Evolutionary conservation across 1,140 invertebrate species (phyloP).

Genomic region (Cyclargus thomasi): DNA sequence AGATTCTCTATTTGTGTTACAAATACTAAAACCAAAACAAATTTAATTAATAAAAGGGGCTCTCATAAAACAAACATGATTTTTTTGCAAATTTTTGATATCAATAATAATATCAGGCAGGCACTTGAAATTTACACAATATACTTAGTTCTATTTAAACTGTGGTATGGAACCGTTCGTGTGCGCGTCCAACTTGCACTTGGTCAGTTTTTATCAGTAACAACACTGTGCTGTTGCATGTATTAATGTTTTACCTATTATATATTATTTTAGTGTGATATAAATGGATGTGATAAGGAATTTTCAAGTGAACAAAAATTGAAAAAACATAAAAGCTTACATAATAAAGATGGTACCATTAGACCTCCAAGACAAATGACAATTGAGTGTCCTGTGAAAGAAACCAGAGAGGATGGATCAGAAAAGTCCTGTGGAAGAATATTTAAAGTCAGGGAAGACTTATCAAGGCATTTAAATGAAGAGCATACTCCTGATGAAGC

Average conservation of each 20-base stretch:
- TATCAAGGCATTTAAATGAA: conserved; percentile 57
- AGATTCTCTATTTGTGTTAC: too few species aligned
- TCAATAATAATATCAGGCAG: too few species aligned
- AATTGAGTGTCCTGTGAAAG: conserved; percentile 53
- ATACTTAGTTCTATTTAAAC: too few species aligned
- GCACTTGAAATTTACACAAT: too few species aligned
- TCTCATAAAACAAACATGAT: too few species aligned
- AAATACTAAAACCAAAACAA: too few species aligned
- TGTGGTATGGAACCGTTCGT: too few species aligned
- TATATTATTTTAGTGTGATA: conserved; percentile 48
- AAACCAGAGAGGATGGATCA: conserved; percentile 29
- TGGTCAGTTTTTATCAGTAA: too few species aligned
- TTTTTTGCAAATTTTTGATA: too few species aligned
- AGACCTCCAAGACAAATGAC: conserved; percentile 32
- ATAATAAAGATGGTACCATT: conserved; percentile 38
- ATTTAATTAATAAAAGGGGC: too few species aligned
- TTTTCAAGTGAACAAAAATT: conserved; percentile 60
- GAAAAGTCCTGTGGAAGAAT: conserved; percentile 44
- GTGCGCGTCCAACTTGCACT: too few species aligned
- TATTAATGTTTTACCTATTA: not conserved
- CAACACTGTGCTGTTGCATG: too few species aligned
- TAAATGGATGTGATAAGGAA: conserved; percentile 61
- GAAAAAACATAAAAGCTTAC: conserved; percentile 53
- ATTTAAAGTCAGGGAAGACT: conserved; percentile 40
- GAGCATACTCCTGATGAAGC: conserved; percentile 61